Percentiles rank a stretch among this genome's conserved stretches.
Conservation (phyloP, 1,140 invertebrate species). For the Hyles euphorbiae region DNA sequence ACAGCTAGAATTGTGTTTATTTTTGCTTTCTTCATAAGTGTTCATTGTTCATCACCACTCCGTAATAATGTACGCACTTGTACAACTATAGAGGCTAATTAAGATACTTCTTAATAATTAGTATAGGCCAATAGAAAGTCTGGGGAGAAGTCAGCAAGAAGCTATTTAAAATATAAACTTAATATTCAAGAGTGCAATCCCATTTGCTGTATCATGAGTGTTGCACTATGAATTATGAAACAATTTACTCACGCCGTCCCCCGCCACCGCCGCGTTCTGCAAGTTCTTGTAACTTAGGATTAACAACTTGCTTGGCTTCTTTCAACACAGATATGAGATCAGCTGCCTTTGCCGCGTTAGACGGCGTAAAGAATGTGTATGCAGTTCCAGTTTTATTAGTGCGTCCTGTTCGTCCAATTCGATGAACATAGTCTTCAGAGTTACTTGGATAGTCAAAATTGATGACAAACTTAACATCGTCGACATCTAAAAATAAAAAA, state of each 20-base stretch:
- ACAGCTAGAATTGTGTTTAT: no score
- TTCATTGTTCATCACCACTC: no score
- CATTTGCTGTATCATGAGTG: no score
- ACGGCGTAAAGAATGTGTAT: constrained; percentile 98
- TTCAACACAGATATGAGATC: constrained; percentile 94
- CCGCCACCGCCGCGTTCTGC: constrained; percentile 67
- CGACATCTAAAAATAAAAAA: constrained; percentile 88
- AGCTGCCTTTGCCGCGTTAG: constrained; percentile 93
- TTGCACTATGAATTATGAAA: no score
- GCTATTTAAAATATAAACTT: no score
- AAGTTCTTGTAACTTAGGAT: constrained; percentile 72
- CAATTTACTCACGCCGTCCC: constrained; percentile 54
- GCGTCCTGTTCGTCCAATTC: constrained; percentile 98
- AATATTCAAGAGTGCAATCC: no score
- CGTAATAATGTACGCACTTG: no score
- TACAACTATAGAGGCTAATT: no score
- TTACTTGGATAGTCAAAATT: constrained; percentile 99
- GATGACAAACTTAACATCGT: constrained; percentile 99
- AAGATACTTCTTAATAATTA: no score
- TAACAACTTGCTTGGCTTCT: constrained; percentile 94
- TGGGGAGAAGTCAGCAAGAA: no score
- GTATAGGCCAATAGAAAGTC: no score
- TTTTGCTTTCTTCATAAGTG: no score
- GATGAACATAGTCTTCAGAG: constrained; percentile 99
- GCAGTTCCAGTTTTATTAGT: constrained; percentile 97